Base-by-base conservation (phyloP, 2,888 invertebrate genomes). In the Monoplex corrugatus region DNA sequence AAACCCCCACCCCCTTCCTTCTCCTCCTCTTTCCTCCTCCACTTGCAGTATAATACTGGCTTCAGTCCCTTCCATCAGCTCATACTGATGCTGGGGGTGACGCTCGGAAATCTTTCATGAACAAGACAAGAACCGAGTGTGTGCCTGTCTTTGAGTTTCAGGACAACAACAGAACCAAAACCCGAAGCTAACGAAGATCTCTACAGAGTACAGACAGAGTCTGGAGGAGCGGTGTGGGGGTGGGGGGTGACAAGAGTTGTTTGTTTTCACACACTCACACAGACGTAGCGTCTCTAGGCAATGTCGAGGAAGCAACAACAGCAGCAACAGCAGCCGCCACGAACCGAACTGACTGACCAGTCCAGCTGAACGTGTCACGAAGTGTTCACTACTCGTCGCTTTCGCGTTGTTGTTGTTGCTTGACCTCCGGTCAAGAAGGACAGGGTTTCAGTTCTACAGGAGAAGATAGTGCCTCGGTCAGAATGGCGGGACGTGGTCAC, bases 221-320 rank as follows among this genome's bases (percentile, higher is more conserved):
- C 43, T 43, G 28, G 16, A 32, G 5, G 72, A 72, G n/a, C n/a
- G n/a, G n/a, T n/a, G n/a, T n/a, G n/a, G n/a, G n/a, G n/a, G n/a
- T n/a, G n/a, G 16, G 16, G 57, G 19, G 28, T 28, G 57, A 57
- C 57, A 57, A 1, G 5, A 57, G 50, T 50, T 50, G 10, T 63
- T 63, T 1, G n/a, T 68, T 68, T 43, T 16, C 40, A 80, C 28
- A 23, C 78, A 80, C 78, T 5, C 40, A 80, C 43, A 43, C 78
- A 28, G 28, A 43, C 78, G n/a, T 28, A n/a, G 68, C 68, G 32
- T 23, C 75, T 28, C 78, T n/a, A 23, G 78, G 78, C 28, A 6
- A 16, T 38, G 84, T 84, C 50, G 84, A 84, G 84, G 84, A 84
- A 84, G 78, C 78, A 80, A 68, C 23, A 68, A 0, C 78, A 57